These are phyloP conservation scores for Rhagonycha fulva DNA, from an alignment of 2,888 invertebrate genomes.

Conservation along the genomic window DNA sequence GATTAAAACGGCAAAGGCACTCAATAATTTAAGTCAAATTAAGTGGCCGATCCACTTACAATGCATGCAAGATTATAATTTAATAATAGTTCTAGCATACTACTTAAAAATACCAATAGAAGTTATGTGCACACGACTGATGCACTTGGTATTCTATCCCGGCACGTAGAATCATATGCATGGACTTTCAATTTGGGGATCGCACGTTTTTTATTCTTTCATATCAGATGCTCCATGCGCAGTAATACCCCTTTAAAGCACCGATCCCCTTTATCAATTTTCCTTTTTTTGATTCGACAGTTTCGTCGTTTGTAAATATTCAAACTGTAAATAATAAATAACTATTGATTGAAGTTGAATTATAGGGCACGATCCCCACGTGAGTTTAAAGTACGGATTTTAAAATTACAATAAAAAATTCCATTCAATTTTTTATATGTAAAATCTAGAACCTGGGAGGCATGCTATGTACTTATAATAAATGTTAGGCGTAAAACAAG, in stretches of 20 bases:
- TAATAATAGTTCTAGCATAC: constrained; percentile 32
- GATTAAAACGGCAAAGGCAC: constrained; percentile 34
- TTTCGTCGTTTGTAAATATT: constrained; percentile 32
- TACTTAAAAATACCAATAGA: constrained; percentile 38
- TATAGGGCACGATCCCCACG: constrained; percentile 17
- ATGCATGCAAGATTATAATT: constrained; percentile 34
- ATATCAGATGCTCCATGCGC: constrained; percentile 41
- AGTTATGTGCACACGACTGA: constrained; percentile 47
- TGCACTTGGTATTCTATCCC: constrained; percentile 46
- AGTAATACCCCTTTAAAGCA: constrained; percentile 33
- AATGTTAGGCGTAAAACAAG: constrained; percentile 17
- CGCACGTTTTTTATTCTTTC: constrained; percentile 46
- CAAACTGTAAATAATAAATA: constrained; percentile 33
- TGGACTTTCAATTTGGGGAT: constrained; percentile 48
- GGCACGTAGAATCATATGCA: constrained; percentile 50
- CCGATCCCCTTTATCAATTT: constrained; percentile 34
- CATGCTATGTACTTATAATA: constrained; percentile 15
- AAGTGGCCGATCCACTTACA: constrained; percentile 29
- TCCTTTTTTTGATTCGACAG: constrained; percentile 35
- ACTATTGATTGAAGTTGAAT: constrained; percentile 32
- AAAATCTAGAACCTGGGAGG: constrained; percentile 10
- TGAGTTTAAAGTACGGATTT: constrained; percentile 14
- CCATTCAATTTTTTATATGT: neutral
- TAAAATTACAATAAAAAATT: constrained; percentile 9
- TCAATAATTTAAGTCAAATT: constrained; percentile 30